phyloP scores from a whole-genome alignment of 2,113 vertebrate genomes.

The Sprattus sprattus region DNA sequence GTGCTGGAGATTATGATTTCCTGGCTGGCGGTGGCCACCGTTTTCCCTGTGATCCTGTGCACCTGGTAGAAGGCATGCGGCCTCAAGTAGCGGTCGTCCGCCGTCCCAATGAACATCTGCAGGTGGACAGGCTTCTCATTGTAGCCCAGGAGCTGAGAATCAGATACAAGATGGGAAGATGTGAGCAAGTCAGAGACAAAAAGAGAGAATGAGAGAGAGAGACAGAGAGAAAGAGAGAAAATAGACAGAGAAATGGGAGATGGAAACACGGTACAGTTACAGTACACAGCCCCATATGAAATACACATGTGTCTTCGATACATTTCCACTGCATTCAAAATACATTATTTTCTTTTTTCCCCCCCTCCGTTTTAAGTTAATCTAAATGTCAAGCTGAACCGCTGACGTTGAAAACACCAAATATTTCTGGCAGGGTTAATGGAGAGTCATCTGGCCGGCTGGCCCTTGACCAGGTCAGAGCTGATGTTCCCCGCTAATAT shows the following conservation, averaged over 20 bases:
- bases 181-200: background rate
- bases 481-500: constrained; percentile 48
- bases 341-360: constrained; percentile 30
- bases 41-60: constrained; percentile 98
- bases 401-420: constrained; percentile 31
- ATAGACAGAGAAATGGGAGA: background rate
- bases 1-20: constrained; percentile 92
- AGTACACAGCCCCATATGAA: constrained; percentile 12
- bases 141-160: constrained; percentile 88
- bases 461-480: constrained; percentile 45
- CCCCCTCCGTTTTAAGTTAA: constrained; percentile 41
- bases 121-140: constrained; percentile 93
- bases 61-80: constrained; percentile 99
- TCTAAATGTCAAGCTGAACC: constrained; percentile 54
- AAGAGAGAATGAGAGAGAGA: background rate
- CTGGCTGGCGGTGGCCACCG: constrained; percentile 95
- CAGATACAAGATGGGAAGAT: constrained; percentile 41
- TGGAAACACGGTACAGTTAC: background rate
- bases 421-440: constrained; percentile 52
- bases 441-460: constrained; percentile 55
- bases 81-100: constrained; percentile 94
- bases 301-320: constrained; percentile 23
- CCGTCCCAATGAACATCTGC: constrained; percentile 98
- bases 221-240: constrained; percentile 28
- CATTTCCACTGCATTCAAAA: constrained; percentile 43